These are phyloP conservation scores for Phalacrocorax carbo DNA, from an alignment of 2,113 vertebrate species.

Conservation along the genomic window DNA sequence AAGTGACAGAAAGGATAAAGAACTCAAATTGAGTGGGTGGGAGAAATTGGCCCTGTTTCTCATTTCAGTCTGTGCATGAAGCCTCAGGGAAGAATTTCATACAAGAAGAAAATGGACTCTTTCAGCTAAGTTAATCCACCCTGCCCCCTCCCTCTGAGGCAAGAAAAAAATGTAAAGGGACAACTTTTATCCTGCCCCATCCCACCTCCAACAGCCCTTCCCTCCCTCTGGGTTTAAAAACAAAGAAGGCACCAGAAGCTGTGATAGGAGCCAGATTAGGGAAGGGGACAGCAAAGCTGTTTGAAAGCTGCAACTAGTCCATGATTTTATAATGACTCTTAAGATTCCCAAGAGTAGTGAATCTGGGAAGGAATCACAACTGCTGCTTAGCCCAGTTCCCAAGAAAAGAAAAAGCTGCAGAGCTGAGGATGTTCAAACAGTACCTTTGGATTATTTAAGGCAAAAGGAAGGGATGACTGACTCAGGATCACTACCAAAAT, in stretches of 20 bases:
- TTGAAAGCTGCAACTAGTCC: background rate
- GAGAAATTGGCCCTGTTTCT: background rate
- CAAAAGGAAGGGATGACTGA: background rate
- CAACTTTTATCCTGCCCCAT: background rate
- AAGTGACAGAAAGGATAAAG: constrained; percentile 47
- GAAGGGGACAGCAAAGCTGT: background rate
- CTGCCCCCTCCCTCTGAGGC: constrained; percentile 26
- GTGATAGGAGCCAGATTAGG: background rate
- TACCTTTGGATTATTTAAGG: background rate
- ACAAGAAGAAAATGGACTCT: constrained; percentile 34
- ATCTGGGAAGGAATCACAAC: background rate
- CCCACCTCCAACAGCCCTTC: constrained; percentile 17
- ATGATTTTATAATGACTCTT: background rate
- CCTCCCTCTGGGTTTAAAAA: background rate
- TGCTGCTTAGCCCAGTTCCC: background rate
- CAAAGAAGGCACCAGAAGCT: background rate
- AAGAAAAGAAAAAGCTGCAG: background rate
- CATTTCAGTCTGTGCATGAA: constrained; percentile 32
- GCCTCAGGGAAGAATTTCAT: background rate
- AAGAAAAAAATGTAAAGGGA: constrained; percentile 25
- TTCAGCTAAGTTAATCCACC: constrained; percentile 35
- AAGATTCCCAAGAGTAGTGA: background rate
- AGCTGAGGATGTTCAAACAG: background rate
- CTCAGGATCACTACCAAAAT: background rate
- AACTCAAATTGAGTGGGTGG: constrained; percentile 58